Evolutionary conservation across 1,140 invertebrate genomes (phyloP).

Genomic region (Euschistus heros): DNA sequence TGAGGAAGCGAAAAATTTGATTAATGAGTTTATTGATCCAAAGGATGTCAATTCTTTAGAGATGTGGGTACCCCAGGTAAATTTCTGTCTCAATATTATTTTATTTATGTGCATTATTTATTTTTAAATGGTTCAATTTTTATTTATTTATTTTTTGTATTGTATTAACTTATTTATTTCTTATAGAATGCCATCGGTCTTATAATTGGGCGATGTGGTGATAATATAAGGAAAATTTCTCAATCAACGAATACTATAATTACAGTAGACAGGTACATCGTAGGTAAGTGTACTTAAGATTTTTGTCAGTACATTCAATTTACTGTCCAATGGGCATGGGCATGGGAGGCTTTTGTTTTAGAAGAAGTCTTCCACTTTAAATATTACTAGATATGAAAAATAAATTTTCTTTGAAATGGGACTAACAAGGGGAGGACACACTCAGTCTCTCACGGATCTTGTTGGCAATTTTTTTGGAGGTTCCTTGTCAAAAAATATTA

Average conservation of each 20-base stretch:
- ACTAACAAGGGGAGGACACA: no score
- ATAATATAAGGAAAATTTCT: constrained; percentile 56
- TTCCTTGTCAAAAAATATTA: no score
- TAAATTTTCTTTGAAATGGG: no score
- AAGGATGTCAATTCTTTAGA: constrained; percentile 50
- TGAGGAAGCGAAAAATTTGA: constrained; percentile 53
- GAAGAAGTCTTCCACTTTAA: no score
- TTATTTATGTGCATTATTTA: neutral
- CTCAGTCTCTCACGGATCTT: no score
- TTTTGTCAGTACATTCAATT: no score
- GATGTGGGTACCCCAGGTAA: constrained; percentile 47
- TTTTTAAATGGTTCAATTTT: neutral
- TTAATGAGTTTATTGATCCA: constrained; percentile 57
- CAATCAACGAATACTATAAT: constrained; percentile 51
- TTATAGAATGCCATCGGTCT: constrained; percentile 44
- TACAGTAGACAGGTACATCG: constrained; percentile 36
- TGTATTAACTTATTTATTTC: neutral
- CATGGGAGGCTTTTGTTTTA: no score
- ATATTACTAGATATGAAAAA: no score
- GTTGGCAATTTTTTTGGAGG: no score
- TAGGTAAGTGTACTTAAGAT: constrained; percentile 3
- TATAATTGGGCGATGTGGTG: constrained; percentile 59
- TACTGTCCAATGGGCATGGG: no score
- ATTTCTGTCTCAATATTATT: constrained; percentile 17
- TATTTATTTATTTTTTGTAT: neutral